A percentile compares a stretch with the other conserved stretches of the same genome.
Evolutionary conservation across 1,140 invertebrate genomes (phyloP).

Genomic region (Maconellicoccus hirsutus): DNA sequence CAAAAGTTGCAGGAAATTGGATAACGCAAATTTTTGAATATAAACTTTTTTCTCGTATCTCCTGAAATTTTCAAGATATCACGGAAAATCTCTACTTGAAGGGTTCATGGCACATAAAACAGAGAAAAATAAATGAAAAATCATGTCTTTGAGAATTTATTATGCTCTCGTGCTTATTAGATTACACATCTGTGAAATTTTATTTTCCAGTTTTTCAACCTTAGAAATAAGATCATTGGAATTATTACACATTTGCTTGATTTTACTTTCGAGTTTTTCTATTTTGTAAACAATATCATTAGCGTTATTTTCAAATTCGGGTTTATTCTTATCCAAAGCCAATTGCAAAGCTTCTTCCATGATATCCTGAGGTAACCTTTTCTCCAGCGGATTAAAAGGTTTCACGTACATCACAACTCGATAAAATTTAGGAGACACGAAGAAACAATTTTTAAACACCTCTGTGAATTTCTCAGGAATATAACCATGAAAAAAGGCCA

Average conservation of each 20-base stretch:
- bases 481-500: conserved; percentile 54
- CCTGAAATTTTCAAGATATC: too few relatives aligned
- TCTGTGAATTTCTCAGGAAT: conserved; percentile 45
- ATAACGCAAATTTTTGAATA: too few relatives aligned
- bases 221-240: too few relatives aligned
- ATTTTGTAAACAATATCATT: neutral
- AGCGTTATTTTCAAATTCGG: neutral
- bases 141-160: too few relatives aligned
- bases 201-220: too few relatives aligned
- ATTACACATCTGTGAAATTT: too few relatives aligned
- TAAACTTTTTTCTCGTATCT: too few relatives aligned
- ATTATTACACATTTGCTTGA: neutral
- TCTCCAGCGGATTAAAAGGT: neutral
- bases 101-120: too few relatives aligned
- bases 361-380: neutral
- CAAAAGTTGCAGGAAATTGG: too few relatives aligned
- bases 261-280: neutral
- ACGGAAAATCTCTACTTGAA: too few relatives aligned
- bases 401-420: neutral
- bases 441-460: neutral
- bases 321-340: neutral
- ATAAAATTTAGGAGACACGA: neutral
- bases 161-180: too few relatives aligned
- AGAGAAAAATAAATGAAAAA: too few relatives aligned
- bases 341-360: neutral